Percentiles rank a stretch among this genome's conserved stretches.
Evolutionary conservation across 2,113 vertebrate genomes (phyloP).

Genomic region (Hippocampus comes): DNA sequence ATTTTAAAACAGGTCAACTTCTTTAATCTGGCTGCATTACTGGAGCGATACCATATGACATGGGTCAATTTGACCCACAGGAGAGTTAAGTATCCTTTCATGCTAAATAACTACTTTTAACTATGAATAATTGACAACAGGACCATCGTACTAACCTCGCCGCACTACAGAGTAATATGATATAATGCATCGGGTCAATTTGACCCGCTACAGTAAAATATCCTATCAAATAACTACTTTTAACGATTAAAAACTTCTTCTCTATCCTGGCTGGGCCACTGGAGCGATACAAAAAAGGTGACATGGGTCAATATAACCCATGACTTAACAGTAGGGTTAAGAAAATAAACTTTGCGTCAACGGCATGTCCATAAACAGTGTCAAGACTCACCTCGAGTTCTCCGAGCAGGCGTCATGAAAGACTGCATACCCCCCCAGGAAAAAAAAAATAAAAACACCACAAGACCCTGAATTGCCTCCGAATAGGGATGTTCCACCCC

Average conservation of each 20-base stretch:
- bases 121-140: too few species aligned
- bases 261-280: background rate
- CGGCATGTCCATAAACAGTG: background rate
- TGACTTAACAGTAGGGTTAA: background rate
- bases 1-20: too few species aligned
- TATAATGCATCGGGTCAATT: too few species aligned
- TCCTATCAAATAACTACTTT: too few species aligned
- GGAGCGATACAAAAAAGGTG: background rate
- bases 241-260: too few species aligned
- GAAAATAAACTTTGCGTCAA: background rate
- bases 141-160: too few species aligned
- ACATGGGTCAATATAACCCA: background rate
- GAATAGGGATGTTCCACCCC: background rate
- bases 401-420: background rate
- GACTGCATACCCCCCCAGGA: background rate
- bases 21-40: too few species aligned
- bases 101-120: too few species aligned
- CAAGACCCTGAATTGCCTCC: background rate
- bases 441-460: background rate
- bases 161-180: background rate
- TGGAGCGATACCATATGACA: too few species aligned
- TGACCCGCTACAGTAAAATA: too few species aligned
- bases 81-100: too few species aligned
- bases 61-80: too few species aligned
- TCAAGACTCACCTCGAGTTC: conserved; percentile 3